Evolutionary conservation across 53 echinoderm and acorn worm genomes (phyloP), one percentile per base, ranked within the genome.

Genomic region (Luidia sarsii): DNA sequence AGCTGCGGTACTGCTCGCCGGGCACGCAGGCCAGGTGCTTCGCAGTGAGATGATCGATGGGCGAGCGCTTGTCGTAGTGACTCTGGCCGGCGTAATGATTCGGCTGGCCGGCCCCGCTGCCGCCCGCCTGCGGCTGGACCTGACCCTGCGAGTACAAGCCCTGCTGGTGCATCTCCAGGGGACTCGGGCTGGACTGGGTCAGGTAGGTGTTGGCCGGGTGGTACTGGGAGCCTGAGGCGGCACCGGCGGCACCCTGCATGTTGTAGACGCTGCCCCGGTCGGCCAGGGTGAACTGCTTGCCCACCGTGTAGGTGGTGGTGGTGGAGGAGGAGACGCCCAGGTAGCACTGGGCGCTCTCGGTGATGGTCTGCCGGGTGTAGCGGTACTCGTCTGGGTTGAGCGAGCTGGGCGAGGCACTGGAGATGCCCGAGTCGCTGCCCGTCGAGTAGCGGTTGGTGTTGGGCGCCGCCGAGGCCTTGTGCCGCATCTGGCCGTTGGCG

Each of bases 281-380:
- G 10, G 80, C 80, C 21, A 81, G 35, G 4, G 52, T 81, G 53
- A 65, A 65, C 28, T 81, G 54, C 27, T 55, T 81, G 21, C 80
- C 84, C n/a, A 65, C 68, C 5, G 86, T 90, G 53, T 85, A 90
- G 18, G 81, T 80, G 11, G 90, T 90, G 13, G 90, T 85, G 2
- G 90, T 85, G 0, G 90, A 65, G 25, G 90, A 66, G 0, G 90
- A 71, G 49, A 90, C 69, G 16, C 90, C 90, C 48, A 57, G 68
- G 39, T 85, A 71, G 57, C 80, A 85, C 39, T 90, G 85, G 15
- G 82, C 64, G 37, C 85, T 90, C 85, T 90, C 90, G 14, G 85
- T 90, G 25, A 79, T 75, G 62, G 85, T 85, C 27, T 90, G 81
- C 38, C 86, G 54, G 7, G 62, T 67, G 68, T 81, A 61, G 50